Evolutionary conservation across 2,797 vertebrate species (phyloP), one percentile per base, ranked within the genome.

Genomic region (Momotus momota): DNA sequence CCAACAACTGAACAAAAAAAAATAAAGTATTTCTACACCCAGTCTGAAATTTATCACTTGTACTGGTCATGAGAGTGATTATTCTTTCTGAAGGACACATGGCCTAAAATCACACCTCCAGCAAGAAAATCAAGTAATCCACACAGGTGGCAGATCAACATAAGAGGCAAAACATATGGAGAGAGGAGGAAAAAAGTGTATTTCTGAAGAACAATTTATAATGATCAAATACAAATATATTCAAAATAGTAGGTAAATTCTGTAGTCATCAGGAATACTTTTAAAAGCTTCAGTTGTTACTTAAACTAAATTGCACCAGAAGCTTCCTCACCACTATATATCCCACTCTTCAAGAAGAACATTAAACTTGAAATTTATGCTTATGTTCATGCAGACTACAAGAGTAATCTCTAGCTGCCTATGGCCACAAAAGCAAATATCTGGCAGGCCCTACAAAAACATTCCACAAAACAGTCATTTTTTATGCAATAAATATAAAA

Each of bases 381-480:
- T 61, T 79, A 23, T 16, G 22, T 40, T 54, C 61, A n/a, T 2
- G 1, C 18, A 43, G 5, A 40, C 25, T 17, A 7, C 16, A 60
- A 80, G 12, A 74, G 3, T 1, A 60, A 41, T 4, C 38, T 17
- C 10, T 38, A 54, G 14, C n/a, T 14, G 1, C 6, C 16, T 9
- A 9, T 3, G 5, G 12, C 16, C 54, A 72, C 26, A 52, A 79
- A 75, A 72, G 2, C 7, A 21, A 64, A 23, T 0, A 1, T 15
- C 14, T 38, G 10, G 10, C 17, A 72, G 14, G 5, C 7, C 17
- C 11, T 14, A 10, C 2, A 0, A 74, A 79, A 40, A 5, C 26
- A n/a, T 65, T 65, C 12, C 1, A 61, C 57, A 86, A 70, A 6
- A 0, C 1, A 49, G 29, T 6, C 6, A 9, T 0, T 0, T 77